These are phyloP conservation scores for Diachasmimorpha longicaudata DNA, from an alignment of 1,140 invertebrate genomes.

Conservation along the genomic window DNA sequence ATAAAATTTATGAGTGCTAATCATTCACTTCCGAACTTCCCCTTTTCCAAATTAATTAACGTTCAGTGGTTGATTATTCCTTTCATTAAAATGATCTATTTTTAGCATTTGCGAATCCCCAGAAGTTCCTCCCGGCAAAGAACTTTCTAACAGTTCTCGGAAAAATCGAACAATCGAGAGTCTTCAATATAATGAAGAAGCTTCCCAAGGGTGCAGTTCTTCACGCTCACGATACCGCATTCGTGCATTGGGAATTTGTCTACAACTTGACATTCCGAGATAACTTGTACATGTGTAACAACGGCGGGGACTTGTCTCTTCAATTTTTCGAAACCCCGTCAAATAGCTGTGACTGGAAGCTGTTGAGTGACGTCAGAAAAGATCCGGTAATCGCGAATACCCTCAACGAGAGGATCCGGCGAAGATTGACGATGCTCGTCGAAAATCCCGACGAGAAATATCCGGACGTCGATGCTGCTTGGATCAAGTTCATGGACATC, in stretches of 20 bases:
- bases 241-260: slow-evolving; percentile 71
- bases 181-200: slow-evolving; percentile 72
- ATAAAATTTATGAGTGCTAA: no score
- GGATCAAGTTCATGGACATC: slow-evolving; percentile 71
- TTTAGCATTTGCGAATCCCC: slow-evolving; percentile 64
- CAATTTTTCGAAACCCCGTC: slow-evolving; percentile 49
- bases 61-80: neutral
- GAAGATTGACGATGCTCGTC: slow-evolving; percentile 67
- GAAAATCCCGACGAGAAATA: slow-evolving; percentile 69
- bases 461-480: slow-evolving; percentile 69
- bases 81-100: neutral
- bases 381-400: slow-evolving; percentile 29
- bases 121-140: slow-evolving; percentile 67
- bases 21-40: no score
- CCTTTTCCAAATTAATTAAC: no score
- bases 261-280: slow-evolving; percentile 72
- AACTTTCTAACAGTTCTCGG: slow-evolving; percentile 72
- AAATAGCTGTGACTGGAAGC: slow-evolving; percentile 64
- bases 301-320: slow-evolving; percentile 36
- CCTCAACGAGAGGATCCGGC: slow-evolving; percentile 37
- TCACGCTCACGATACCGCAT: slow-evolving; percentile 74
- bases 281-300: slow-evolving; percentile 72
- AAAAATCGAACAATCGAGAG: slow-evolving; percentile 69
- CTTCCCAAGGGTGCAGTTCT: slow-evolving; percentile 77
- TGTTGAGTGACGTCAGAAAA: slow-evolving; percentile 64